Conservation (phyloP, 2,888 invertebrate genomes). For the Apotomis turbidana region DNA sequence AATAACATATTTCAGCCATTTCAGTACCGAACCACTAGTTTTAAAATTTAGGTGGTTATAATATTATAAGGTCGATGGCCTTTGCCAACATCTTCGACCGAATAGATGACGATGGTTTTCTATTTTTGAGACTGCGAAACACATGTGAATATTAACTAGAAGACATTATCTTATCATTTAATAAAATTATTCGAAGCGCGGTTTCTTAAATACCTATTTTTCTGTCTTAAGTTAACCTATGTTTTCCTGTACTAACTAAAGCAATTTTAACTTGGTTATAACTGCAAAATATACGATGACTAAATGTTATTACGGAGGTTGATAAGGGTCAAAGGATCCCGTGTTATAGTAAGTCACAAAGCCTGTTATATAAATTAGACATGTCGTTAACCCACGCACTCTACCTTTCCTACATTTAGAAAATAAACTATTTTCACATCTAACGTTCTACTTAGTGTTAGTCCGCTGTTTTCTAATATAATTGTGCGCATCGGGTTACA, state of each 20-base stretch:
- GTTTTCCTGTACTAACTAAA: background rate
- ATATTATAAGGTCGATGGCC: background rate
- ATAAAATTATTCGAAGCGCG: too few species aligned
- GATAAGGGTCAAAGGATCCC: constrained; percentile 21
- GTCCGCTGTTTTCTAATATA: too few species aligned
- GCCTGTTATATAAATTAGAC: constrained; percentile 22
- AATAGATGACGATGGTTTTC: background rate
- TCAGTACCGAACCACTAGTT: too few species aligned
- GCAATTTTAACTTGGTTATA: background rate
- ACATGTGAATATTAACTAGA: background rate
- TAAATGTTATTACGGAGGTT: constrained; percentile 12
- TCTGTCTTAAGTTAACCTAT: background rate
- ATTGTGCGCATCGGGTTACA: too few species aligned
- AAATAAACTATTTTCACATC: constrained; percentile 1
- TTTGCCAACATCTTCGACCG: background rate
- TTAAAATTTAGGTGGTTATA: too few species aligned
- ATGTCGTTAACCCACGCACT: constrained; percentile 3
- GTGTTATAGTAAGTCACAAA: constrained; percentile 11
- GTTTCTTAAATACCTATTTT: too few species aligned
- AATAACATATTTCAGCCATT: too few species aligned
- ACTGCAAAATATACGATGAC: constrained; percentile 6
- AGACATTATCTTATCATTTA: too few species aligned
- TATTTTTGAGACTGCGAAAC: background rate
- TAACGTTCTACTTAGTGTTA: background rate
- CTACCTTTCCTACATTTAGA: background rate